Conservation (phyloP, 2,888 invertebrate species). For the Morinoia aosen region DNA sequence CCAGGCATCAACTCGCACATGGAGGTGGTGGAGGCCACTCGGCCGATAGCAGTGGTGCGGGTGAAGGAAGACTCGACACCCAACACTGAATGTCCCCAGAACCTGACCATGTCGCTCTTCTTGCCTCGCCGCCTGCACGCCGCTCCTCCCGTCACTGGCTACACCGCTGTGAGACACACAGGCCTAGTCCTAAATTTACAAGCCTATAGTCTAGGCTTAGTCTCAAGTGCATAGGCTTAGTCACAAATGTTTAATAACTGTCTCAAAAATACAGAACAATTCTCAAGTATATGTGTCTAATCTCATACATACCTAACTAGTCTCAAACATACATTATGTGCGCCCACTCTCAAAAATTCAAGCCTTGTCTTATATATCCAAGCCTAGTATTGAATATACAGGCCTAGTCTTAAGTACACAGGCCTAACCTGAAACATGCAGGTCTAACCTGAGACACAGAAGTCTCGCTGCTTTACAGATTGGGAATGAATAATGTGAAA, state of each 20-base stretch:
- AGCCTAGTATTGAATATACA: neutral
- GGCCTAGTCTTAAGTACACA: neutral
- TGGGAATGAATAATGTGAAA: too few relatives aligned
- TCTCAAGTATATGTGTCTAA: neutral
- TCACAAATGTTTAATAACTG: neutral
- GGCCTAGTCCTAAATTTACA: neutral
- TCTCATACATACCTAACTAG: neutral
- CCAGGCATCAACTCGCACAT: constrained; percentile 69
- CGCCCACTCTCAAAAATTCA: neutral
- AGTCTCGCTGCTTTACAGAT: neutral
- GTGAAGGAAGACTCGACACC: constrained; percentile 64
- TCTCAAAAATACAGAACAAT: neutral
- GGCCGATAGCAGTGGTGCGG: constrained; percentile 68
- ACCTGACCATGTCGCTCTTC: constrained; percentile 68
- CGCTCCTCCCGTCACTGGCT: constrained; percentile 68
- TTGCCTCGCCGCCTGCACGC: constrained; percentile 68
- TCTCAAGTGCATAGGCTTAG: neutral
- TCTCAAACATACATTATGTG: neutral
- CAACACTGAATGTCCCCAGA: constrained; percentile 66
- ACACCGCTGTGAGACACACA: constrained; percentile 62
- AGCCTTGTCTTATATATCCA: neutral
- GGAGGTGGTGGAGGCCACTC: constrained; percentile 69
- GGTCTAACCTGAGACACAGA: neutral
- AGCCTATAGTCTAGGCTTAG: neutral
- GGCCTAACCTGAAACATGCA: neutral